These are phyloP conservation scores for Cinclus cinclus DNA, from an alignment of 2,113 vertebrate species.

Conservation along the genomic window DNA sequence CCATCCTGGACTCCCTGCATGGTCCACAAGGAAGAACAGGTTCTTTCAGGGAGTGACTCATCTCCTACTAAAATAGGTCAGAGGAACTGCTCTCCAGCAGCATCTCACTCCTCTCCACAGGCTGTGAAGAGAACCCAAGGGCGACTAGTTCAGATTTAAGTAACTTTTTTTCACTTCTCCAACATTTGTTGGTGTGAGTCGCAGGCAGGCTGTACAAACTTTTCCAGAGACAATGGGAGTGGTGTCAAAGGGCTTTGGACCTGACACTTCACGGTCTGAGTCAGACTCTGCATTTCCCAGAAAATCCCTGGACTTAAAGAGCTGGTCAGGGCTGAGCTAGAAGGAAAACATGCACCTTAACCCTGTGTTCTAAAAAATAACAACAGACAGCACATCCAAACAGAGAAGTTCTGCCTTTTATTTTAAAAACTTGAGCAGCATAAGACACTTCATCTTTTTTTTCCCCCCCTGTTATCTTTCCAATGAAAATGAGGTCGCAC, in stretches of 20 bases:
- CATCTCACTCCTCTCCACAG: neutral
- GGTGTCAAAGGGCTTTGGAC: neutral
- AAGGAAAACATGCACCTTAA: neutral
- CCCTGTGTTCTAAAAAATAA: neutral
- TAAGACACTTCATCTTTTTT: neutral
- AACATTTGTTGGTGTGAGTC: rapidly evolving
- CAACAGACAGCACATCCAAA: neutral
- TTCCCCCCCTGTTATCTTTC: neutral
- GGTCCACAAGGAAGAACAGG: constrained; percentile 45
- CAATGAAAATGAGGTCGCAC: neutral
- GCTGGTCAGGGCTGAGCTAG: neutral
- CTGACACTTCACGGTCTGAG: neutral
- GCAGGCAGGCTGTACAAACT: neutral
- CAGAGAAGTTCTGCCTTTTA: neutral
- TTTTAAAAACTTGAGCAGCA: neutral
- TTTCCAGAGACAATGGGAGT: neutral
- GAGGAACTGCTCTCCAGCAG: constrained; percentile 17
- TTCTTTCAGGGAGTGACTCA: constrained; percentile 53
- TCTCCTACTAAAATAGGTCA: constrained; percentile 37
- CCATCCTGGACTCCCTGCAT: neutral
- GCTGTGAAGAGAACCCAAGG: neutral
- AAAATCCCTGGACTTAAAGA: neutral
- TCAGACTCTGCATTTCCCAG: neutral
- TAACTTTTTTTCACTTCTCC: neutral
- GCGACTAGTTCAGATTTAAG: neutral